A percentile compares a stretch with the other conserved stretches of the same genome.
phyloP scores from a whole-genome alignment of 2,888 invertebrate species.

The Emmelina monodactyla region DNA sequence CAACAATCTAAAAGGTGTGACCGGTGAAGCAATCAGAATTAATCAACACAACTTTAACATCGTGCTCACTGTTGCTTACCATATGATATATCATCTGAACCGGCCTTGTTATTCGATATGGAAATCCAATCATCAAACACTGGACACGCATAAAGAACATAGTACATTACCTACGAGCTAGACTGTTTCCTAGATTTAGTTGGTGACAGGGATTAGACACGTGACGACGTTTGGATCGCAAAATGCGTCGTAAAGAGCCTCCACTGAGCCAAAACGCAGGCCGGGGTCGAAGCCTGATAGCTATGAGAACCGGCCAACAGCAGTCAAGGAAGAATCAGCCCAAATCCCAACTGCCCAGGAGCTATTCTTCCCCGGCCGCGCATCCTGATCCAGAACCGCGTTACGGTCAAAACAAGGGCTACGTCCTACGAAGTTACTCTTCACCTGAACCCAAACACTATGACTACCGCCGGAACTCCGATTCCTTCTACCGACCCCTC shows the following conservation, averaged over 20 bases:
- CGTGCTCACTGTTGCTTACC: constrained; percentile 51
- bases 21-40: constrained; percentile 6
- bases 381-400: constrained; percentile 32
- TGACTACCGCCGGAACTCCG: constrained; percentile 39
- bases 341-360: constrained; percentile 42
- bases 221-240: constrained; percentile 13
- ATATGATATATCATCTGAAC: constrained; percentile 54
- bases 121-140: constrained; percentile 40
- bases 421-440: constrained; percentile 46
- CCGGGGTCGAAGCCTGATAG: constrained; percentile 43
- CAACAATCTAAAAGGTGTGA: not conserved
- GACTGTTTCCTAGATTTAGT: constrained; percentile 32
- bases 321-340: constrained; percentile 38
- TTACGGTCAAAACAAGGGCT: constrained; percentile 25
- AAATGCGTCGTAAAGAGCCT: constrained; percentile 47
- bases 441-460: constrained; percentile 45
- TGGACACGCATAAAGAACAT: constrained; percentile 43
- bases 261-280: constrained; percentile 25
- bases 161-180: constrained; percentile 34
- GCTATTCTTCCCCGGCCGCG: constrained; percentile 46
- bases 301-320: constrained; percentile 43
- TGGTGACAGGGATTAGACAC: constrained; percentile 25
- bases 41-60: constrained; percentile 21
- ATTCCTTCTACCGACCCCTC: constrained; percentile 37
- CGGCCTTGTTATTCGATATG: constrained; percentile 52